Evolutionary conservation across 2,797 vertebrate genomes (phyloP), one percentile per base, ranked within the genome.

Genomic region (Lacerta viridis): DNA sequence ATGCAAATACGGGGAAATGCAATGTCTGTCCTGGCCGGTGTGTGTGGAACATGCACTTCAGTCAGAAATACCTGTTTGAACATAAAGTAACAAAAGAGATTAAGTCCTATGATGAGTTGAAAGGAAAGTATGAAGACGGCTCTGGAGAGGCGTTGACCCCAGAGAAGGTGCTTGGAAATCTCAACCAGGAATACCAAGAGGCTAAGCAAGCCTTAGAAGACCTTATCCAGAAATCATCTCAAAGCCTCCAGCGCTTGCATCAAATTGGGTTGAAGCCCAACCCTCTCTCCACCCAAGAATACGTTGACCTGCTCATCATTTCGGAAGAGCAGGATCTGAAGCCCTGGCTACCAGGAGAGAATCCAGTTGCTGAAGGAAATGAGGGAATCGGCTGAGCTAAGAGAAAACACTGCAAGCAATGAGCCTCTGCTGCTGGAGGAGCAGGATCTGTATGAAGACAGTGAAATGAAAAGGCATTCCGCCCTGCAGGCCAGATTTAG

Each of bases 301-400:
- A 94, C 90, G 93, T 95, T 2, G 93, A 96, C 76, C 74, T 94
- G 88, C 83, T 95, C 0, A 85, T 94, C 11, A 18, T 92, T 68
- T 80, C 77, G 43, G 95, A 95, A 78, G 81, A 94, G 50, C 64
- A 69, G 13, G 94, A 95, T 50, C 76, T 0, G 76, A 93, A 91
- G 64, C 0, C 0, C 0, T n/a, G 95, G 94, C 23, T 94, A 82
- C 80, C 43, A 39, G 27, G 0, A 64, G 20, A 87, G 92, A 7
- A 88, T 95, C 64, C 1, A 90, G 15, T 36, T 18, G 0, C 90
- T 96, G 80, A 84, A 5, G 1, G 46, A 74, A 0, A 69, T 95
- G 89, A 95, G 75, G 25, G 80, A 87, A 0, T 33, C 29, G 1
- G 95, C 95, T 7, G 83, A 66, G 29, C 90, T 96, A 25, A 94